phyloP scores from a whole-genome alignment of 2,113 vertebrate genomes.

The Psephotus haematonotus region DNA sequence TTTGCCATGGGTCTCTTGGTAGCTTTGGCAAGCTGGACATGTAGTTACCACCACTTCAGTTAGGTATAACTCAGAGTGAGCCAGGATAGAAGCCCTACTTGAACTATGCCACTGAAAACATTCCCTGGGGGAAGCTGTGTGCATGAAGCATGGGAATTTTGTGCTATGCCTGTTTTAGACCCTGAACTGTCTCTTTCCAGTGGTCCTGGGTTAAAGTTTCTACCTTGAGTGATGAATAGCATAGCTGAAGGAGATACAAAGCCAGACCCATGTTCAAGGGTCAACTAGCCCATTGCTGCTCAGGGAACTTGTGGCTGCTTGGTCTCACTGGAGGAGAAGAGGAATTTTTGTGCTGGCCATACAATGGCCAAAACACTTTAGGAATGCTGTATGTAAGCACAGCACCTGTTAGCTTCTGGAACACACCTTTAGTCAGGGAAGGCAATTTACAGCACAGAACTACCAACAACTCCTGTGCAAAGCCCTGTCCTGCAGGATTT shows the following conservation, averaged over 20 bases:
- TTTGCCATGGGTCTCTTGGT: neutral
- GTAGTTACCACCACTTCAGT: neutral
- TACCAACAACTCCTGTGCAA: neutral
- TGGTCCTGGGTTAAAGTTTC: neutral
- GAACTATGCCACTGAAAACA: neutral
- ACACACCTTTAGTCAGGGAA: neutral
- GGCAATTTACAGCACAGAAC: neutral
- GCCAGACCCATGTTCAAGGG: neutral
- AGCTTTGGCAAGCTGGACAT: neutral
- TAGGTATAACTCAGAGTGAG: neutral
- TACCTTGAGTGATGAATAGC: neutral
- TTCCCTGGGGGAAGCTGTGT: accelerated
- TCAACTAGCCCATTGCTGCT: neutral
- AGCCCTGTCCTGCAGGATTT: neutral
- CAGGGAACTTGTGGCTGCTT: neutral
- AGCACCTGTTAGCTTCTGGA: neutral
- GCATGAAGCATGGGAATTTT: neutral
- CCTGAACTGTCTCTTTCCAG: neutral
- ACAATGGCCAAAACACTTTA: neutral
- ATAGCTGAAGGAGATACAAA: neutral
- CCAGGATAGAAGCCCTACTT: neutral
- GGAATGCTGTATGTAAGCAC: neutral
- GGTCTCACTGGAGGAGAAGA: neutral
- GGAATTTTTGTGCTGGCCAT: neutral
- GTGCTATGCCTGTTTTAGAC: neutral